Evolutionary conservation across 2,888 invertebrate species (phyloP), one percentile per base, ranked within the genome.

Genomic region (Alloplasta piceator): DNA sequence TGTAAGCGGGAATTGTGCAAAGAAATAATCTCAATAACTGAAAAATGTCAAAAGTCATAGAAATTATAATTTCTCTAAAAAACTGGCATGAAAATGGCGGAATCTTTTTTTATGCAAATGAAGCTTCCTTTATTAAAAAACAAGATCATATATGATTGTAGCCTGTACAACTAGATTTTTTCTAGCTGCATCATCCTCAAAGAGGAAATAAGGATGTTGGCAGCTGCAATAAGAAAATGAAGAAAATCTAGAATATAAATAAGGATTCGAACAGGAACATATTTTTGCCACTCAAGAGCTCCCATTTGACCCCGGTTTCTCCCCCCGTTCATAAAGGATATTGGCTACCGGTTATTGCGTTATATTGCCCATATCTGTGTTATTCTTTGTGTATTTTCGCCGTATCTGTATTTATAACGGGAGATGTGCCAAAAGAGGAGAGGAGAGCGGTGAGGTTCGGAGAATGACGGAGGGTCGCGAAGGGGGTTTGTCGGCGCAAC

Each of bases 351-450:
- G 60, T 41, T 26, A 66, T 71, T 76, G 75, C 70, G 74, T 72
- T 56, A 52, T 14, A 61, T 61, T 55, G 41, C 46, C 60, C 48
- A 67, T 73, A 74, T 72, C 41, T 60, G 46, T 39, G n/a, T 26
- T 38, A 50, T 43, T 10, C 70, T 46, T 12, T 68, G 26, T 50
- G 66, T 56, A 48, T 68, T 64, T 36, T 56, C n/a, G 9, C 64
- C 75, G 83, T 74, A 78, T 73, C 77, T 81, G 77, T 81, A 81
- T 81, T 81, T 70, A 81, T 77, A 81, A 81, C 77, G 80, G 66
- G 82, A 74, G 26, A 26, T 26, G 26, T 74, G 68, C 71, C 79
- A 56, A 63, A 66, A 76, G 67, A 46, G 58, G 46, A 67, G 55
- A 26, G 26, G 26, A 26, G 26, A 26, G 26, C 26, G 26, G 26